Base-by-base conservation (phyloP, 2,888 invertebrate genomes). In the Mellilla xanthometata region DNA sequence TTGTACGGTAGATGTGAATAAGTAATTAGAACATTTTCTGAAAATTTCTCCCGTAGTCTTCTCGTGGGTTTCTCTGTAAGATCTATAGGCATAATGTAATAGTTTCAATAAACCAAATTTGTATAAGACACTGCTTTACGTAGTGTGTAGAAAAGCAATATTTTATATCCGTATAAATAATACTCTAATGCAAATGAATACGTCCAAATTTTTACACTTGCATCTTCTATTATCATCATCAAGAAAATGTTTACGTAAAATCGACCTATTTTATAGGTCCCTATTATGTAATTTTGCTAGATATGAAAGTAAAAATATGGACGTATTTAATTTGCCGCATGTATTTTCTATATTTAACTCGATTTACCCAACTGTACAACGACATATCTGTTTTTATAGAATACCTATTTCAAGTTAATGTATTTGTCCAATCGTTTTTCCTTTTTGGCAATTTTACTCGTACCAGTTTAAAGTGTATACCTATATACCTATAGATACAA, bases 371-470 rank as follows among this genome's bases (percentile, higher is more conserved):
- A 74, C 72, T 75, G 68, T 79, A 77, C 81, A 76, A 82, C 68
- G 77, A 87, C 87, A 87, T 86, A 87, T 87, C 87, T 74, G 77
- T 76, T 82, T 84, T 81, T 81, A 81, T 47, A 80, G 60, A 71
- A 65, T 75, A 75, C 74, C 71, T 77, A 72, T 75, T 72, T 65
- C 71, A 74, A 69, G 58, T 52, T 61, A 69, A 66, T 54, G 50
- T 62, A 65, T 69, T 72, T 63, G 61, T 66, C 62, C 65, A 66
- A 60, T 62, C 61, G 63, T 66, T 55, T 69, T 68, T 70, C 72
- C 62, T 63, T 72, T 76, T 74, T 80, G 63, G 65, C 69, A 65
- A 62, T 49, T 67, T 65, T 72, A 67, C 65, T 66, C 49, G 49
- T n/a, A n/a, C n/a, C n/a, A n/a, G n/a, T n/a, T 62, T 56, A 55